These are phyloP conservation scores for Odobenus rosmarus DNA, from an alignment of 2,113 vertebrate genomes.

Conservation along the genomic window DNA sequence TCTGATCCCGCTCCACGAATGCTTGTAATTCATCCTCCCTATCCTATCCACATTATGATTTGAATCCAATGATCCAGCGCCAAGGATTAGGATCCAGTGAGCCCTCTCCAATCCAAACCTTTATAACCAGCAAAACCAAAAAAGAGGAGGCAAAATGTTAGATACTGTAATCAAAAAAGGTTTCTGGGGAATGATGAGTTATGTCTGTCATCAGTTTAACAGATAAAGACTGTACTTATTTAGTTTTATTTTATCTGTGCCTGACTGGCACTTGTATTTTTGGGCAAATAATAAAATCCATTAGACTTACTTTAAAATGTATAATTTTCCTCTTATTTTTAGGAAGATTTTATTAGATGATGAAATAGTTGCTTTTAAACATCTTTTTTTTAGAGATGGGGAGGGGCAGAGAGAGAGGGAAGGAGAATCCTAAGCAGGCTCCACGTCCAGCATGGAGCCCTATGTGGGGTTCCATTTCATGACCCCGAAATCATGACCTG, in stretches of 20 bases:
- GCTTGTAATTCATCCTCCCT: conserved; percentile 98
- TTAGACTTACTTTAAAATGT: not conserved
- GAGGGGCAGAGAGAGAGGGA: not conserved
- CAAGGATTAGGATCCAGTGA: conserved; percentile 99
- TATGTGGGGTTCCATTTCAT: not conserved
- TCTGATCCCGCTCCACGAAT: conserved; percentile 99
- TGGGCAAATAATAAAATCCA: not conserved
- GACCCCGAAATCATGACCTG: not conserved
- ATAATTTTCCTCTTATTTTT: not conserved
- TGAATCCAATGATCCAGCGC: conserved; percentile 99
- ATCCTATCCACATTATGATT: conserved; percentile 99
- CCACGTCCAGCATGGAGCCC: not conserved
- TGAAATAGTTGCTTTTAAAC: not conserved
- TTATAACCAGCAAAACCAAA: conserved; percentile 99
- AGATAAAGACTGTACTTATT: conserved; percentile 64
- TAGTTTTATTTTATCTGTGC: not conserved
- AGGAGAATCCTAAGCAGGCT: not conserved
- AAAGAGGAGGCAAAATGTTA: conserved; percentile 99
- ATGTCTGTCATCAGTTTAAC: conserved; percentile 89
- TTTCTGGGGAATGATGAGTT: conserved; percentile 93
- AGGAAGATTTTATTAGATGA: not conserved
- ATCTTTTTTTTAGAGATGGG: not conserved
- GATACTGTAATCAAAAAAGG: conserved; percentile 94
- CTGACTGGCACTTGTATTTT: not conserved
- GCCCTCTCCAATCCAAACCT: conserved; percentile 99